phyloP scores from a whole-genome alignment of 2,888 invertebrate species.

The Cheilosia urbana region DNA sequence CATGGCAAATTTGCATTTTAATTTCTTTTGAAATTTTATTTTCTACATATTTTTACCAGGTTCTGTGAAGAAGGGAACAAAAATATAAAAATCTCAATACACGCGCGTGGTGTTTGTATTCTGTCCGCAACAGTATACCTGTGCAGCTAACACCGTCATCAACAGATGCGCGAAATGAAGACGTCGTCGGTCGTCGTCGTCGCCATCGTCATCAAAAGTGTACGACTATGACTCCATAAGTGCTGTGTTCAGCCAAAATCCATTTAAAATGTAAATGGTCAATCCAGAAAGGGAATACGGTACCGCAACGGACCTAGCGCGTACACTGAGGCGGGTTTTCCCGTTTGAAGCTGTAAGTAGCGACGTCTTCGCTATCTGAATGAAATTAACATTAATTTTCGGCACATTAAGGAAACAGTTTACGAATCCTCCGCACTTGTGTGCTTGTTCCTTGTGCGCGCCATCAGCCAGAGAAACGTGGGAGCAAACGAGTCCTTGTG shows the following conservation, averaged over 20 bases:
- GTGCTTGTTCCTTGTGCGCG: neutral
- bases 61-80: neutral
- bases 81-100: neutral
- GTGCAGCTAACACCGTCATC: constrained; percentile 49
- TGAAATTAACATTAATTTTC: constrained; percentile 76
- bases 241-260: constrained; percentile 50
- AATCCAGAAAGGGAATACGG: constrained; percentile 40
- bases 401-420: constrained; percentile 74
- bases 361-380: constrained; percentile 74
- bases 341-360: constrained; percentile 70
- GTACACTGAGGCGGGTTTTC: constrained; percentile 8
- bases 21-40: constrained; percentile 66
- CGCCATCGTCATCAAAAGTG: constrained; percentile 3
- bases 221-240: constrained; percentile 21
- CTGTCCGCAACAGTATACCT: constrained; percentile 53
- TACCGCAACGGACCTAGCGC: neutral
- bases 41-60: constrained; percentile 5
- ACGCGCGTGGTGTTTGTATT: constrained; percentile 17
- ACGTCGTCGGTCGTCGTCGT: constrained; percentile 11
- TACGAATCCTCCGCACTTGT: constrained; percentile 45
- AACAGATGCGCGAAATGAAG: constrained; percentile 72
- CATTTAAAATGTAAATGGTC: constrained; percentile 75
- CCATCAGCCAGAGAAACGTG: neutral
- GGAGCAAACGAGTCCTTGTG: constrained; percentile 52
- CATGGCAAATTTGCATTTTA: constrained; percentile 62